phyloP scores from a whole-genome alignment of 1,140 invertebrate genomes.

The Trinorchestia longiramus region DNA sequence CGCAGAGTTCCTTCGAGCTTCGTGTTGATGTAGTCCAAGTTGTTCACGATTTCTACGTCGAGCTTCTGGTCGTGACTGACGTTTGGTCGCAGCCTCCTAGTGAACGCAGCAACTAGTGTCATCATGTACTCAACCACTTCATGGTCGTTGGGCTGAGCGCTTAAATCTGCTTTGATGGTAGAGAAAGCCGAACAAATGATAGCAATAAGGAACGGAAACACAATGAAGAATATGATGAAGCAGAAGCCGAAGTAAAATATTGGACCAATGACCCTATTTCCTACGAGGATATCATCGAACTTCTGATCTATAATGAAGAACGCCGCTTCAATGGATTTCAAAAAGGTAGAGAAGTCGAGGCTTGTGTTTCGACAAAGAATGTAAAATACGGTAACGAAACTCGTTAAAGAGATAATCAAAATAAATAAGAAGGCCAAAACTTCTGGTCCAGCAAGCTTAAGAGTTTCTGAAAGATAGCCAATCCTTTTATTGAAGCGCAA shows the following conservation, averaged over 20 bases:
- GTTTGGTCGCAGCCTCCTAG: constrained; percentile 14
- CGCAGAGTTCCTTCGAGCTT: constrained; percentile 15
- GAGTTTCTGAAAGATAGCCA: constrained; percentile 69
- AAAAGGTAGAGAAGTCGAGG: constrained; percentile 63
- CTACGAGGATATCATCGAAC: constrained; percentile 58
- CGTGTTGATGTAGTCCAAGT: constrained; percentile 37
- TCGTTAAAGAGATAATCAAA: constrained; percentile 57
- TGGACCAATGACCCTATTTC: constrained; percentile 60
- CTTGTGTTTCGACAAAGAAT: constrained; percentile 55
- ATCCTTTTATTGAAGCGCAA: constrained; percentile 74
- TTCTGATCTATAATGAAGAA: constrained; percentile 64
- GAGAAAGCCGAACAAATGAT: constrained; percentile 64
- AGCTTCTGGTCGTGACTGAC: constrained; percentile 6
- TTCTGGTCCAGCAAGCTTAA: constrained; percentile 65
- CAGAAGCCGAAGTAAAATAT: constrained; percentile 64
- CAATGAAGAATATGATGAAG: constrained; percentile 64
- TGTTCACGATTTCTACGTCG: constrained; percentile 14
- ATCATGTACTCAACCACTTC: constrained; percentile 65
- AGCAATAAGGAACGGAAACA: constrained; percentile 65
- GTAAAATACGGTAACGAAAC: constrained; percentile 64
- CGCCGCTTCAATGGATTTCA: constrained; percentile 59
- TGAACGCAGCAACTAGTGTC: constrained; percentile 1
- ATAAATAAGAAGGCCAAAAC: constrained; percentile 62
- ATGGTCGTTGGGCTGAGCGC: constrained; percentile 63
- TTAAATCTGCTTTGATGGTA: constrained; percentile 59